Conservation (phyloP, 2,888 invertebrate genomes). For the Dermolepida albohirtum region DNA sequence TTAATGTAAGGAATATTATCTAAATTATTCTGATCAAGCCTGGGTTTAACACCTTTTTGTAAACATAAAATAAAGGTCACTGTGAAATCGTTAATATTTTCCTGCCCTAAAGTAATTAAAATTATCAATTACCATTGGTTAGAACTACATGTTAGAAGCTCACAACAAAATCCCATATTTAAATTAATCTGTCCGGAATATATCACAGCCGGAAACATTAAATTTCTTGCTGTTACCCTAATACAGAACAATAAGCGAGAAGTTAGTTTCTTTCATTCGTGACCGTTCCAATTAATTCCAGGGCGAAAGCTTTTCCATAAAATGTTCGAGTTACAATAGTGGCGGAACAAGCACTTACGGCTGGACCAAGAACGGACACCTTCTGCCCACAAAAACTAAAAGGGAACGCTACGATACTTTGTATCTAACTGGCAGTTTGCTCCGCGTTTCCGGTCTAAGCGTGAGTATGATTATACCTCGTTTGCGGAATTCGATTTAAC, state of each 20-base stretch:
- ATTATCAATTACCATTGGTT: too few relatives aligned
- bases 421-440: slow-evolving; percentile 85
- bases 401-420: slow-evolving; percentile 86
- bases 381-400: slow-evolving; percentile 78
- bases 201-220: slow-evolving; percentile 1
- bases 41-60: too few relatives aligned
- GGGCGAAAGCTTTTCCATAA: slow-evolving; percentile 77
- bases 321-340: slow-evolving; percentile 78
- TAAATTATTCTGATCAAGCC: too few relatives aligned
- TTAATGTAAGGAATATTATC: too few relatives aligned
- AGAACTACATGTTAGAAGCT: too few relatives aligned
- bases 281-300: slow-evolving; percentile 56
- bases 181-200: neutral
- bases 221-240: neutral
- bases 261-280: neutral
- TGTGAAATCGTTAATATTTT: too few relatives aligned
- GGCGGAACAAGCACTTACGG: slow-evolving; percentile 75
- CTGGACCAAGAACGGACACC: slow-evolving; percentile 82
- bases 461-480: slow-evolving; percentile 62
- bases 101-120: too few relatives aligned
- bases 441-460: slow-evolving; percentile 81
- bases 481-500: slow-evolving; percentile 14
- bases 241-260: neutral
- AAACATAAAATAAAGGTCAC: too few relatives aligned
- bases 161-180: too few relatives aligned